These are phyloP conservation scores for Tenthredo distinguenda DNA, from an alignment of 2,888 invertebrate species.

Conservation along the genomic window DNA sequence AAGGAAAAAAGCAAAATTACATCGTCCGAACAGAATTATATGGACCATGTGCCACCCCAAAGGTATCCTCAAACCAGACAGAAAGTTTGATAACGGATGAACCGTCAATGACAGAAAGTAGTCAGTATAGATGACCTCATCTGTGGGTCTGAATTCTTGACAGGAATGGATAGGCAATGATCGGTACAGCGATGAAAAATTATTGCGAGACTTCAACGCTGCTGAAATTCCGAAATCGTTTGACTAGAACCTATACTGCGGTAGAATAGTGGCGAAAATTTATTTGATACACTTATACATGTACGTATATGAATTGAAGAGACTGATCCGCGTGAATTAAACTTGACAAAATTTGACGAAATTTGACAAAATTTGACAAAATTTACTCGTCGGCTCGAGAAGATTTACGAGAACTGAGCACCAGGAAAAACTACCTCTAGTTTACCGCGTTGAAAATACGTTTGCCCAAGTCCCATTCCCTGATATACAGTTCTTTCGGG, in stretches of 20 bases:
- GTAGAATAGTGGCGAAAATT: not conserved
- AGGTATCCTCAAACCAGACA: not conserved
- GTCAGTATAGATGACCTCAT: not conserved
- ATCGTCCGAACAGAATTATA: not conserved
- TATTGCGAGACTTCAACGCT: not conserved
- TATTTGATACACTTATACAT: not conserved
- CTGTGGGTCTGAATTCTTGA: not conserved
- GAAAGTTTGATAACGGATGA: not conserved
- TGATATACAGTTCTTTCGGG: not conserved
- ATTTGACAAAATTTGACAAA: constrained; percentile 24
- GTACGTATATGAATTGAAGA: not conserved
- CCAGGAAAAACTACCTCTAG: not conserved
- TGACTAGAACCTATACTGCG: not conserved
- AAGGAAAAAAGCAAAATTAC: not conserved
- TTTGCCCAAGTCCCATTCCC: not conserved
- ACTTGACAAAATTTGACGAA: not conserved
- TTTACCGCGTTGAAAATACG: constrained; percentile 10
- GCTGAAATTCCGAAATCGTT: not conserved
- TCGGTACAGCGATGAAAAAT: not conserved
- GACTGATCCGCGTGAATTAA: not conserved
- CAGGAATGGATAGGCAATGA: not conserved
- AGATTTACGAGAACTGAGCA: constrained; percentile 34
- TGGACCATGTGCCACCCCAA: not conserved
- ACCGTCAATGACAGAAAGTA: not conserved
- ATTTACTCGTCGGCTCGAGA: not conserved